phyloP scores from a whole-genome alignment of 1,140 invertebrate genomes.

The Euschistus heros region DNA sequence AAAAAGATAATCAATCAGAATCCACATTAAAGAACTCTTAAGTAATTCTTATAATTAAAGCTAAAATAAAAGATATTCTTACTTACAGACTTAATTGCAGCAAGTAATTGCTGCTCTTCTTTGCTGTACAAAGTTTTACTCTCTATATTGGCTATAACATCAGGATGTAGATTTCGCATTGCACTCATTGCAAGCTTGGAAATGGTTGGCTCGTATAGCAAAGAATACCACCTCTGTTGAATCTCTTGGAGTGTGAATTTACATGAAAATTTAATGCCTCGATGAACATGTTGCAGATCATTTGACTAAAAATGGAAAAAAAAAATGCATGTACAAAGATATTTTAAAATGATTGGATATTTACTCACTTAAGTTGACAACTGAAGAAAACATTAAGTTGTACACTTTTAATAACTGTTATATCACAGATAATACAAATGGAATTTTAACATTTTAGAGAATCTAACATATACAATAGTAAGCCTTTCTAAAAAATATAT shows the following conservation, averaged over 20 bases:
- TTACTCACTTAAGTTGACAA: too few relatives aligned
- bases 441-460: too few relatives aligned
- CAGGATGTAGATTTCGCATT: conserved; percentile 87
- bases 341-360: neutral
- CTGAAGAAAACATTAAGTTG: neutral
- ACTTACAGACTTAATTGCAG: conserved; percentile 71
- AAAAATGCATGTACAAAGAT: neutral
- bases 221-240: conserved; percentile 88
- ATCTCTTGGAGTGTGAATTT: conserved; percentile 88
- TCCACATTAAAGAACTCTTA: too few relatives aligned
- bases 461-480: too few relatives aligned
- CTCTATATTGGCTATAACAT: conserved; percentile 75
- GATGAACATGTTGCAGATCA: conserved; percentile 75
- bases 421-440: too few relatives aligned
- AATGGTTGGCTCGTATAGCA: conserved; percentile 83
- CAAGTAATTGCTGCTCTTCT: conserved; percentile 78
- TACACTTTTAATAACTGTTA: neutral
- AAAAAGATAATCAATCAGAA: too few relatives aligned
- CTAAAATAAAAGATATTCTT: too few relatives aligned
- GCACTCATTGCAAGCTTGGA: conserved; percentile 79
- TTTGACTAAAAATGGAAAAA: conserved; percentile 52
- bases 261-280: conserved; percentile 91
- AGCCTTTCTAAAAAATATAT: too few relatives aligned
- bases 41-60: too few relatives aligned
- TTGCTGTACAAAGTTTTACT: conserved; percentile 80